These are phyloP conservation scores for Mormyrus lacerda DNA, from an alignment of 2,113 vertebrate genomes.

Conservation along the genomic window DNA sequence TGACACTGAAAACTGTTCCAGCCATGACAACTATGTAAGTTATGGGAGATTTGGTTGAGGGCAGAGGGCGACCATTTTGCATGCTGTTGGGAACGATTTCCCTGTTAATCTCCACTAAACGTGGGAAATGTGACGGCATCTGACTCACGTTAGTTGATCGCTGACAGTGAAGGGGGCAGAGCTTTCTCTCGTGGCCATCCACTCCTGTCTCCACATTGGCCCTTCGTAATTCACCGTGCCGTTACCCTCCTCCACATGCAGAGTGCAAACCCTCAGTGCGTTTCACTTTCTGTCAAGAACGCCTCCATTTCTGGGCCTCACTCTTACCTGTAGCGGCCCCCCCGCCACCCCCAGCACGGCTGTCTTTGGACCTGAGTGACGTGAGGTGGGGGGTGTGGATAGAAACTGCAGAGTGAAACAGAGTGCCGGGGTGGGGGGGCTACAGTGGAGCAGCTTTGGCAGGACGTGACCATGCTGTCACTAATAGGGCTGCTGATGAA, in stretches of 20 bases:
- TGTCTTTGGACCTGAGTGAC: neutral
- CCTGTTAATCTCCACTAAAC: constrained; percentile 5
- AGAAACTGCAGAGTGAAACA: neutral
- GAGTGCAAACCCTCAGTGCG: neutral
- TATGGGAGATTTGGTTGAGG: neutral
- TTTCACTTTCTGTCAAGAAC: neutral
- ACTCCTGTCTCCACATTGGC: neutral
- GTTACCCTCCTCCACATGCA: neutral
- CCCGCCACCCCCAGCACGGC: neutral
- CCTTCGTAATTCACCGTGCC: neutral
- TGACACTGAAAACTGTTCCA: constrained; percentile 43
- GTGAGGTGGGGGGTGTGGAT: neutral
- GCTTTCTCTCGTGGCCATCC: neutral
- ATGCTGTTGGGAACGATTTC: neutral
- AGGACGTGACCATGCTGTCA: neutral
- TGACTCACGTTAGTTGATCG: constrained; percentile 10
- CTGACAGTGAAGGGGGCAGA: neutral
- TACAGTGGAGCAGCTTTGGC: neutral
- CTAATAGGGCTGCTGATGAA: neutral
- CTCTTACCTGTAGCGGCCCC: neutral
- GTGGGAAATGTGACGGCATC: neutral
- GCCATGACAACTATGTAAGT: constrained; percentile 62
- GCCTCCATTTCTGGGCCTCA: neutral
- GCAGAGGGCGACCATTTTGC: neutral
- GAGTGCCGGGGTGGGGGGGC: neutral